Percentiles rank a stretch among this genome's conserved stretches.
These are phyloP conservation scores for Kryptolebias ocellatus DNA, from an alignment of 2,797 vertebrate species.

Conservation along the genomic window DNA sequence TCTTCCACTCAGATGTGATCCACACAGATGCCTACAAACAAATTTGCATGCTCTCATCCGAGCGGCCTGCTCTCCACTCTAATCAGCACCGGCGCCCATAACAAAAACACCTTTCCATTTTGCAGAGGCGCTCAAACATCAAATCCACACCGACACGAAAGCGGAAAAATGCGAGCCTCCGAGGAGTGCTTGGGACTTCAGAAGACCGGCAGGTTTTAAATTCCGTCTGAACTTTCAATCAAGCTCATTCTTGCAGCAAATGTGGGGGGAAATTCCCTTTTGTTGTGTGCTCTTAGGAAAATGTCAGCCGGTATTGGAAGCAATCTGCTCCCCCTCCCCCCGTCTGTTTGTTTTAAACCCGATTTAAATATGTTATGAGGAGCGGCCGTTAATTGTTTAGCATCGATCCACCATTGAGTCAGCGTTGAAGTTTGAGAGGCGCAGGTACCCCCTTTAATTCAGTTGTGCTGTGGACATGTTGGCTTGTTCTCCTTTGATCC, in stretches of 20 bases:
- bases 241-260: constrained; percentile 39
- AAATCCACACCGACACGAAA: constrained; percentile 12
- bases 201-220: constrained; percentile 60
- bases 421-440: constrained; percentile 44
- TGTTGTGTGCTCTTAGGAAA: constrained; percentile 35
- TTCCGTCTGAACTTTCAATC: constrained; percentile 67
- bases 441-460: constrained; percentile 52
- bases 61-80: constrained; percentile 15
- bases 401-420: constrained; percentile 59
- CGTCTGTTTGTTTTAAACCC: constrained; percentile 35
- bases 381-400: constrained; percentile 55
- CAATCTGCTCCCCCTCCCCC: constrained; percentile 4
- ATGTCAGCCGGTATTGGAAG: constrained; percentile 51
- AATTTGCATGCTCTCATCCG: constrained; percentile 5
- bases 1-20: constrained; percentile 26
- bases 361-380: constrained; percentile 37
- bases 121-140: constrained; percentile 39
- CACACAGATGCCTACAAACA: not conserved
- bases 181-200: constrained; percentile 54
- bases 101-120: constrained; percentile 51
- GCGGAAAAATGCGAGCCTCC: constrained; percentile 30
- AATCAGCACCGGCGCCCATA: constrained; percentile 43
- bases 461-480: constrained; percentile 54
- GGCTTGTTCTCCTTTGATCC: constrained; percentile 62
- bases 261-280: constrained; percentile 17